A percentile compares a stretch with the other conserved stretches of the same genome.
phyloP scores from a whole-genome alignment of 1,140 invertebrate genomes.

The Rhyzopertha dominica region DNA sequence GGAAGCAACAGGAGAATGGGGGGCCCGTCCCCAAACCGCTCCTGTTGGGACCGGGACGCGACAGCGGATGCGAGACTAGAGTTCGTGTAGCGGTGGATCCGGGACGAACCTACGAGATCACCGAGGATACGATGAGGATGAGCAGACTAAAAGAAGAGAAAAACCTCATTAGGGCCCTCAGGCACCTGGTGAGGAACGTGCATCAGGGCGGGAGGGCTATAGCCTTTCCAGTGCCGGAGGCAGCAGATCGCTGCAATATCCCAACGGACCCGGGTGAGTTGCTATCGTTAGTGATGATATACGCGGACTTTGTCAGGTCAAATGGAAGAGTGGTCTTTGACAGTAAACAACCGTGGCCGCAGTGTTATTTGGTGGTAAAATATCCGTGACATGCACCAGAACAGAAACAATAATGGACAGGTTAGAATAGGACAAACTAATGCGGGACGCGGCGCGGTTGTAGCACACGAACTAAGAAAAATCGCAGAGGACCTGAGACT shows the following conservation, averaged over 20 bases:
- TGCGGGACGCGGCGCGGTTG: neutral
- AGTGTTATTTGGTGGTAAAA: too few species aligned
- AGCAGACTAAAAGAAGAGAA: neutral
- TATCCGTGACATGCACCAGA: too few species aligned
- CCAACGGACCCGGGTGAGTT: too few species aligned
- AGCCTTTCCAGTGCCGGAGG: neutral
- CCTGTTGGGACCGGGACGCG: too few species aligned
- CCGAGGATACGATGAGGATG: too few species aligned
- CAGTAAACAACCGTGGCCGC: too few species aligned
- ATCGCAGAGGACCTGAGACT: neutral
- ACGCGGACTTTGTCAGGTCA: conserved; percentile 2
- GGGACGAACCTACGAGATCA: too few species aligned
- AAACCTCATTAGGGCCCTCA: neutral
- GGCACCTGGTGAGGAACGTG: neutral
- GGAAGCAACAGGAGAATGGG: too few species aligned
- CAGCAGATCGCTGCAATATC: conserved; percentile 1
- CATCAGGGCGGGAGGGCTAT: neutral
- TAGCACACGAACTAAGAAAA: conserved; percentile 1
- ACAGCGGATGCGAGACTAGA: too few species aligned
- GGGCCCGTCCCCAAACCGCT: too few species aligned
- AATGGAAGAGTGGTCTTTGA: conserved; percentile 3
- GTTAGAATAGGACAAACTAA: conserved; percentile 1
- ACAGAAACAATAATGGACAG: too few species aligned
- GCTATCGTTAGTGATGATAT: neutral
- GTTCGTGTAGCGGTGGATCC: too few species aligned